A percentile compares a stretch with the other conserved stretches of the same genome.
Evolutionary conservation across 2,113 vertebrate genomes (phyloP).

Genomic region (Hassar affinis): DNA sequence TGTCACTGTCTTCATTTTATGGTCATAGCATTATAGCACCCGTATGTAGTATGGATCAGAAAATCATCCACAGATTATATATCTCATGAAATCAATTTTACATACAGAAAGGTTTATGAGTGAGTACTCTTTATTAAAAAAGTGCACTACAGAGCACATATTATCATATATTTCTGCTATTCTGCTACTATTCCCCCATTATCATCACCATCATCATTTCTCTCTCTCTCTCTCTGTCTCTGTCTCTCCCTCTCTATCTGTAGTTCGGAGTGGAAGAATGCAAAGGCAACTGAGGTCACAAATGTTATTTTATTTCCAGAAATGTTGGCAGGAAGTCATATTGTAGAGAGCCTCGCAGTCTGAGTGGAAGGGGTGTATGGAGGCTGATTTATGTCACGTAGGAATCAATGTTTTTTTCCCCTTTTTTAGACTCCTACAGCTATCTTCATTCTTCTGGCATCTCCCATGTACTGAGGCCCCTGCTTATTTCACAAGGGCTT

Average conservation of each 20-base stretch:
- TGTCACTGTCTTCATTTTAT: background rate
- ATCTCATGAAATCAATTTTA: background rate
- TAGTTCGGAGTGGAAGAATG: slow-evolving; percentile 38
- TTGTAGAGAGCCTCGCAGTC: slow-evolving; percentile 47
- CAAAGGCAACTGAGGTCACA: slow-evolving; percentile 47
- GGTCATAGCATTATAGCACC: background rate
- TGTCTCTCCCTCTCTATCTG: slow-evolving; percentile 23
- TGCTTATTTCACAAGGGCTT: slow-evolving; percentile 33
- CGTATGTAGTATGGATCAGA: background rate
- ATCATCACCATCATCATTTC: too few relatives aligned
- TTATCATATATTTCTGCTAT: background rate
- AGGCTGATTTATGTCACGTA: slow-evolving; percentile 48
- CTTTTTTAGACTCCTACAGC: slow-evolving; percentile 28
- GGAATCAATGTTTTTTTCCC: slow-evolving; percentile 10
- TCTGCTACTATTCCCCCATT: too few relatives aligned
- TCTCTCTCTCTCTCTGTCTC: background rate
- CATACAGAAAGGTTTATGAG: background rate
- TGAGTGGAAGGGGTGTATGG: slow-evolving; percentile 35
- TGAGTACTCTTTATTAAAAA: background rate
- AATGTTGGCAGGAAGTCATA: slow-evolving; percentile 49
- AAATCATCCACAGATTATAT: background rate
- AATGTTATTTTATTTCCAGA: slow-evolving; percentile 28
- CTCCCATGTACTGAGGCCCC: slow-evolving; percentile 7
- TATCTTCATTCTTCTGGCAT: slow-evolving; percentile 43
- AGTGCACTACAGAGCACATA: background rate